Evolutionary conservation across 2,797 vertebrate genomes (phyloP).

Genomic region (Decapterus maruadsi): DNA sequence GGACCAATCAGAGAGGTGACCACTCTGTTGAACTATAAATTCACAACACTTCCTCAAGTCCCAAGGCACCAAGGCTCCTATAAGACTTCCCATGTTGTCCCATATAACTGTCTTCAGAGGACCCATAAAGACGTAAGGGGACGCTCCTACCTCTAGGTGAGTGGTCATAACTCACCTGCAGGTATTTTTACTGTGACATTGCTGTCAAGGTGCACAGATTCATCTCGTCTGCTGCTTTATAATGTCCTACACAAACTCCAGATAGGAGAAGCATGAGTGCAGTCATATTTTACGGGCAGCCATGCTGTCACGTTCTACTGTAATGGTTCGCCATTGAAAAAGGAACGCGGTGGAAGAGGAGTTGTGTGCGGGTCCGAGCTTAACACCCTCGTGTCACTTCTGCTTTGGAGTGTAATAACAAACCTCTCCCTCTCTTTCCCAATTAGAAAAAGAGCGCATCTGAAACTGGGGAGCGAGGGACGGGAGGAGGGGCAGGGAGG

Average conservation of each 20-base stretch:
- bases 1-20: conserved; percentile 64
- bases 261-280: conserved; percentile 66
- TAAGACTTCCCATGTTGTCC: conserved; percentile 78
- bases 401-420: conserved; percentile 62
- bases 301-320: conserved; percentile 53
- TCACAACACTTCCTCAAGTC: conserved; percentile 60
- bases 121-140: conserved; percentile 82
- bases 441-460: conserved; percentile 40
- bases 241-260: conserved; percentile 73
- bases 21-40: conserved; percentile 72
- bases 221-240: conserved; percentile 73
- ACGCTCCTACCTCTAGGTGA: conserved; percentile 72
- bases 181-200: conserved; percentile 79
- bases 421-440: conserved; percentile 56
- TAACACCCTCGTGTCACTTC: conserved; percentile 60
- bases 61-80: conserved; percentile 70
- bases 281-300: conserved; percentile 69
- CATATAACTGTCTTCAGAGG: conserved; percentile 78
- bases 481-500: conserved; percentile 71
- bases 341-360: conserved; percentile 18
- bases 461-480: conserved; percentile 36
- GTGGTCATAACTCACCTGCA: conserved; percentile 78
- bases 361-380: conserved; percentile 25
- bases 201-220: conserved; percentile 74
- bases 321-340: conserved; percentile 50